These are phyloP conservation scores for Heliconius nattereri DNA, from an alignment of 1,140 invertebrate genomes.

Conservation along the genomic window DNA sequence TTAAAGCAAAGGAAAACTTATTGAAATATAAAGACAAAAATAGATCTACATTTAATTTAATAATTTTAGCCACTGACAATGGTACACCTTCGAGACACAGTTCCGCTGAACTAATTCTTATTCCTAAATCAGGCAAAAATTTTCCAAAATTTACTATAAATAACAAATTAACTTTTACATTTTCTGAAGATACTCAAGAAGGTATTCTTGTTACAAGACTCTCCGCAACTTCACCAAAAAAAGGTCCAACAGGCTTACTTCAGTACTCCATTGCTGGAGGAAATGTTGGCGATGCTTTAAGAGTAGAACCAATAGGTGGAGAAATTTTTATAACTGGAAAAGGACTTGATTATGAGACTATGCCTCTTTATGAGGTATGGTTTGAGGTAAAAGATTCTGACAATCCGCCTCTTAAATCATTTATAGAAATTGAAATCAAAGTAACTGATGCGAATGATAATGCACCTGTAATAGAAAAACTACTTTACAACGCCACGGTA, in stretches of 20 bases:
- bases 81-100: conserved; percentile 84
- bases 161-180: conserved; percentile 86
- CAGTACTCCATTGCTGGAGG: conserved; percentile 94
- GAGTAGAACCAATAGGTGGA: conserved; percentile 89
- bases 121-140: conserved; percentile 85
- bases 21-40: conserved; percentile 65
- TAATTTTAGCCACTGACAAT: conserved; percentile 88
- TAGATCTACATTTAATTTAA: conserved; percentile 85
- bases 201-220: conserved; percentile 88
- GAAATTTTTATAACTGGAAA: conserved; percentile 88
- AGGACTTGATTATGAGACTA: conserved; percentile 94
- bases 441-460: conserved; percentile 97
- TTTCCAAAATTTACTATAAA: conserved; percentile 89
- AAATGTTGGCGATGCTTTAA: conserved; percentile 92
- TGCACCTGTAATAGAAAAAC: conserved; percentile 89
- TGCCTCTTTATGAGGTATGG: conserved; percentile 94
- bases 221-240: conserved; percentile 88
- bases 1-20: conserved; percentile 85
- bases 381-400: conserved; percentile 94
- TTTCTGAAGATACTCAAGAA: conserved; percentile 89
- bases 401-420: conserved; percentile 88
- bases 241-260: conserved; percentile 84
- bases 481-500: conserved; percentile 91
- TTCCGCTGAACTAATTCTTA: conserved; percentile 86
- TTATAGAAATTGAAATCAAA: conserved; percentile 89